Evolutionary conservation across 1,140 invertebrate species (phyloP).

Genomic region (Bombus consobrinus): DNA sequence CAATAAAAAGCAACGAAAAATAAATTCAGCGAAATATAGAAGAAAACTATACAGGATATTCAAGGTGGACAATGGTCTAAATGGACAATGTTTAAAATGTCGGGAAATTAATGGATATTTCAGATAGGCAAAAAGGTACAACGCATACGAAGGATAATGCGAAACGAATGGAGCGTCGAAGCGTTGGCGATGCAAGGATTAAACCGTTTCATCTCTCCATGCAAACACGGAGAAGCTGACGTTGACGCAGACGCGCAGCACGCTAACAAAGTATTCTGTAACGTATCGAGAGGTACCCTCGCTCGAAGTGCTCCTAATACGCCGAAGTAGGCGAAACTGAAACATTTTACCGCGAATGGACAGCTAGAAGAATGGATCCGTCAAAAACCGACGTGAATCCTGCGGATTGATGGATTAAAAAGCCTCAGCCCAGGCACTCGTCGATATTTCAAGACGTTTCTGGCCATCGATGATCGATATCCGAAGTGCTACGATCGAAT

Average conservation of each 20-base stretch:
- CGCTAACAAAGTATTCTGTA: constrained; percentile 6
- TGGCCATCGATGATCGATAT: constrained; percentile 15
- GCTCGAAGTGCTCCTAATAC: background rate
- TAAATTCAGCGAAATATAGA: background rate
- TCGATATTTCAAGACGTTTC: constrained; percentile 53
- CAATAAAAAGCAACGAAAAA: background rate
- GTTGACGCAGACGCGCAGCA: no score
- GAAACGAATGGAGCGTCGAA: background rate
- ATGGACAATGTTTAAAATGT: background rate
- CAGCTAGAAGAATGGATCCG: constrained; percentile 27
- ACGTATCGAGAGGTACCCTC: background rate
- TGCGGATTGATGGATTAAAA: constrained; percentile 14
- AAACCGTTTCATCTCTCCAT: background rate
- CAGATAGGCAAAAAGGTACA: background rate
- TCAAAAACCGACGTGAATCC: background rate
- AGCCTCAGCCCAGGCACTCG: background rate
- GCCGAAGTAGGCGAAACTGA: background rate
- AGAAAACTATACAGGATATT: background rate
- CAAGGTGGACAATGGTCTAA: background rate
- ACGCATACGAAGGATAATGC: background rate
- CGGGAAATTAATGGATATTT: background rate
- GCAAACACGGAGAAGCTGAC: background rate
- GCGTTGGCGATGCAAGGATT: background rate
- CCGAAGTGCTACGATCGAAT: background rate
- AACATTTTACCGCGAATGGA: constrained; percentile 28